Evolutionary conservation across 2,888 invertebrate genomes (phyloP), one percentile per base, ranked within the genome.

Genomic region (Amphipyra tragopoginis): DNA sequence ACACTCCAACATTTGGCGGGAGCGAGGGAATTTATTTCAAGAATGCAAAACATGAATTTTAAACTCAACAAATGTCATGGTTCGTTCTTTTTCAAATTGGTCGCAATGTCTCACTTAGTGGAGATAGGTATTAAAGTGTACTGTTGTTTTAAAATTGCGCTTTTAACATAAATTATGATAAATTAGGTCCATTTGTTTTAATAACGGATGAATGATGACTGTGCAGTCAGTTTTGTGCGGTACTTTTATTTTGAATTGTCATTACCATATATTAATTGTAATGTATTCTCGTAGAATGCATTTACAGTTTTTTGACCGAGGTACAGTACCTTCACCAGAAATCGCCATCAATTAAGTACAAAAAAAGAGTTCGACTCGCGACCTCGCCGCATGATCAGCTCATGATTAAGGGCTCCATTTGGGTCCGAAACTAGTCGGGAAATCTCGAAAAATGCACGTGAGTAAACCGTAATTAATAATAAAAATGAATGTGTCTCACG

Each of bases 1-100:
- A 85, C 84, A 87, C 83, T 83, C 84, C 80, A 77, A 80, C 82
- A 82, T 86, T 86, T 80, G 83, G 76, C 67, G 74, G 77, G 76
- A 79, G 83, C 75, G 65, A 69, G 69, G 73, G 81, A 83, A 82
- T 86, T 86, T 85, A 83, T 78, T 85, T 82, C 65, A 72, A 82
- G 82, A 86, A 86, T 84, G 83, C 80, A 80, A 81, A 84, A 82
- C 79, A 80, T 83, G 77, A 79, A 74, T 79, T 79, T 82, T 75
- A 80, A 77, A 74, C 72, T 73, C 70, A 58, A 75, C 71, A 69
- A 74, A 60, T 64, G 64, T 72, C 72, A 70, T 44, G 64, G 72
- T 63, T 72, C 60, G 65, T 76, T 75, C 69, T 78, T 71, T 80
- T 71, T 68, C 54, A 79, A 81, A 83, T 81, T 79, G 80, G 61